Evolutionary conservation across 2,888 invertebrate species (phyloP).

Genomic region (Agonopterix arenella): DNA sequence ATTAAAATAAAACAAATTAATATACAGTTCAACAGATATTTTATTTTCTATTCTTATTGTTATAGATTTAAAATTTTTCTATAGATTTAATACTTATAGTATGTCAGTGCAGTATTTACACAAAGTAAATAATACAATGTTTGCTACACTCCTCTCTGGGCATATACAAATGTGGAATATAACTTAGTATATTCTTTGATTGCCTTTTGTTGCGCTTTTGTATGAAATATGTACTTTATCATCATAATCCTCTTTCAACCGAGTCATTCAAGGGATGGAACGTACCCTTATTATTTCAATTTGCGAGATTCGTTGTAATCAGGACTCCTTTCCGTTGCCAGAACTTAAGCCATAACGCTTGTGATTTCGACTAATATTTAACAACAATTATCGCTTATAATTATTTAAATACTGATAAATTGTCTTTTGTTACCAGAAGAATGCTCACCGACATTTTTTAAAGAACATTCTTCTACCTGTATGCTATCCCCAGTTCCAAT

Average conservation of each 20-base stretch:
- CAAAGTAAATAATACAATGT: conserved; percentile 14
- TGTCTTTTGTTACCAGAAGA: conserved; percentile 39
- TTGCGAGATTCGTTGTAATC: too few species aligned
- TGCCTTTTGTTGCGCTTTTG: conserved; percentile 25
- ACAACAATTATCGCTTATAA: too few species aligned
- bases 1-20: not conserved
- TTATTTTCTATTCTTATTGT: conserved; percentile 8
- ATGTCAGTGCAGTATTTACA: conserved; percentile 6
- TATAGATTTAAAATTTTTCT: not conserved
- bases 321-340: too few species aligned
- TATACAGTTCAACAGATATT: not conserved
- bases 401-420: conserved; percentile 14
- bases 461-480: conserved; percentile 75
- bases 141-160: conserved; percentile 18
- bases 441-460: conserved; percentile 61
- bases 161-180: conserved; percentile 66
- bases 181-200: conserved; percentile 61
- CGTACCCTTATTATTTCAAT: too few species aligned
- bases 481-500: conserved; percentile 76
- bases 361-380: too few species aligned
- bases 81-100: not conserved
- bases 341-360: too few species aligned
- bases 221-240: too few species aligned
- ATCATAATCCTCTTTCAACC: too few species aligned
- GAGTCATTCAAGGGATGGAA: too few species aligned